A percentile compares a stretch with the other conserved stretches of the same genome.
Evolutionary conservation across 1,140 invertebrate genomes (phyloP).

Genomic region (Oryctes rhinoceros): DNA sequence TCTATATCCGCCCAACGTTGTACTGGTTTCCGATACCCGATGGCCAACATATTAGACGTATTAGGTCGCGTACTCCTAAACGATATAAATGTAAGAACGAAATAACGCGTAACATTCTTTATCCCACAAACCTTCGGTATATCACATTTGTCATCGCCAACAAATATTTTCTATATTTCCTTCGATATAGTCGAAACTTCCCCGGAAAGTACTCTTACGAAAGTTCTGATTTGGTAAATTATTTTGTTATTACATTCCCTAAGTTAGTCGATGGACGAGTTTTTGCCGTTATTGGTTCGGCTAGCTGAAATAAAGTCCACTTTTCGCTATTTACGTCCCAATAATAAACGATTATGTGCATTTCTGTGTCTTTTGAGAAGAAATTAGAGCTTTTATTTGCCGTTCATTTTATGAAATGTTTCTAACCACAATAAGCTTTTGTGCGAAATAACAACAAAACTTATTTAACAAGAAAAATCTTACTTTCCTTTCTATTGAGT

Average conservation of each 20-base stretch:
- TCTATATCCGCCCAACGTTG: not conserved
- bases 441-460: no score
- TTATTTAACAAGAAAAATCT: no score
- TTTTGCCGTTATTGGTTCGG: not conserved
- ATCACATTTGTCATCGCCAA: slow-evolving; percentile 13
- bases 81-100: not conserved
- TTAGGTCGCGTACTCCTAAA: not conserved
- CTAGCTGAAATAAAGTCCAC: slow-evolving; percentile 2
- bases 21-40: not conserved
- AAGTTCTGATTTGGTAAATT: slow-evolving; percentile 31
- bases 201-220: not conserved
- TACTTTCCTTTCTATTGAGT: no score
- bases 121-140: not conserved
- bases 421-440: not conserved
- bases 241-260: slow-evolving; percentile 33
- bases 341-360: not conserved
- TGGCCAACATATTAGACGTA: not conserved
- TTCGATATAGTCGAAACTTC: slow-evolving; percentile 1
- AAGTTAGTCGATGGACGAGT: not conserved
- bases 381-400: not conserved
- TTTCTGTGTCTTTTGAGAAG: not conserved
- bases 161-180: slow-evolving; percentile 28
- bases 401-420: not conserved
- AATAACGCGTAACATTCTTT: not conserved
- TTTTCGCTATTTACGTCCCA: not conserved